Percentiles rank a stretch among this genome's conserved stretches.
Conservation (phyloP, 2,888 invertebrate genomes). For the Euzophera pinguis region DNA sequence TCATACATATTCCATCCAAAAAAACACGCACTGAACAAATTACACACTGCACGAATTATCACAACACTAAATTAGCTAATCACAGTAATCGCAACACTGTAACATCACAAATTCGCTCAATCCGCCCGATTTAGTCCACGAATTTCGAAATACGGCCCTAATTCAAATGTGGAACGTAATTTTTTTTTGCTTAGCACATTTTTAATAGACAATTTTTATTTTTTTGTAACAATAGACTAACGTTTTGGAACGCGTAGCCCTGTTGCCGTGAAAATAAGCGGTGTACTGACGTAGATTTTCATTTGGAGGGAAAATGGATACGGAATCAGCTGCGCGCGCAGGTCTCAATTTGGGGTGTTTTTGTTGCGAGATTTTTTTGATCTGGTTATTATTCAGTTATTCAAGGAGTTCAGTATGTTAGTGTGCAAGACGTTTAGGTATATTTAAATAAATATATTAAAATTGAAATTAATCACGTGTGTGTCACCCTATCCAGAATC, state of each 20-base stretch:
- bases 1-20: neutral
- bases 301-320: conserved; percentile 50
- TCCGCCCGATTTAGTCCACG: neutral
- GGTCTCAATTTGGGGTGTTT: conserved; percentile 3
- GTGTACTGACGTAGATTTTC: conserved; percentile 59
- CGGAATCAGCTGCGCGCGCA: conserved; percentile 15
- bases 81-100: neutral
- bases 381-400: conserved; percentile 8
- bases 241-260: conserved; percentile 32
- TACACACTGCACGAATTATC: conserved; percentile 4
- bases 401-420: neutral
- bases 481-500: no score
- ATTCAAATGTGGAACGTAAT: neutral
- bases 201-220: conserved; percentile 48
- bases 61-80: conserved; percentile 16
- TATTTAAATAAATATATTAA: no score
- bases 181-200: conserved; percentile 21
- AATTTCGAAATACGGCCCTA: neutral
- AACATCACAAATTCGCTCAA: neutral
- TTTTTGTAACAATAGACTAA: conserved; percentile 35
- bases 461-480: no score
- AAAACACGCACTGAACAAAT: neutral
- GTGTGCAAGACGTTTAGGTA: no score
- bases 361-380: neutral
- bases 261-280: conserved; percentile 38